phyloP scores from a whole-genome alignment of 2,888 invertebrate species.

The Trissoscelio sp. region DNA sequence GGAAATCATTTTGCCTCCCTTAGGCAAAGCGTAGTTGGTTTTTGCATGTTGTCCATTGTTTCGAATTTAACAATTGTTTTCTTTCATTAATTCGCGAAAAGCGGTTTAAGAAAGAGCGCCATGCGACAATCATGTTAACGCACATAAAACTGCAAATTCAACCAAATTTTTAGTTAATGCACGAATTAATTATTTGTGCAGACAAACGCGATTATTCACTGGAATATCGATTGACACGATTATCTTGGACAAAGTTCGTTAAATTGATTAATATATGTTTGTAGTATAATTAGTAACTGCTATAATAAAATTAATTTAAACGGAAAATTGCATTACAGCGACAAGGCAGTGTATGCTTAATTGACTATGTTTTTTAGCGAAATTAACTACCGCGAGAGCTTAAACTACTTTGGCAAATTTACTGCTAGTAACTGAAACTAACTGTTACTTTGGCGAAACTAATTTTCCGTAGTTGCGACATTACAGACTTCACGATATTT shows the following conservation, averaged over 20 bases:
- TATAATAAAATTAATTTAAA: conserved; percentile 16
- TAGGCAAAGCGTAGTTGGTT: neutral
- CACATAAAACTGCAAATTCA: conserved; percentile 5
- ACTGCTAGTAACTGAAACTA: conserved; percentile 32
- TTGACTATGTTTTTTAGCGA: conserved; percentile 42
- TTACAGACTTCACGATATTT: conserved; percentile 32
- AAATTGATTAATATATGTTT: conserved; percentile 6
- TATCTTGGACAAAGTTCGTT: neutral
- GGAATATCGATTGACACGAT: neutral
- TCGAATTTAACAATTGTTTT: conserved; percentile 27
- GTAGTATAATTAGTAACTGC: conserved; percentile 1
- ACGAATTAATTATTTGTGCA: neutral
- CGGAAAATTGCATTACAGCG: conserved; percentile 26
- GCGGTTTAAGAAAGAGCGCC: conserved; percentile 21
- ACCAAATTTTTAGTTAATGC: too few species aligned
- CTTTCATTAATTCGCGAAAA: conserved; percentile 45
- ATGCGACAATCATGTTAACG: neutral
- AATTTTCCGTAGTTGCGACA: conserved; percentile 31
- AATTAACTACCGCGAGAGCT: conserved; percentile 49
- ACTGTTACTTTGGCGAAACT: conserved; percentile 45
- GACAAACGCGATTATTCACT: neutral
- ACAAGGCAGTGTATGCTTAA: conserved; percentile 32
- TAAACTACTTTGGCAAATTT: conserved; percentile 11
- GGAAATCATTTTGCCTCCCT: conserved; percentile 28
- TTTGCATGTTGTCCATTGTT: conserved; percentile 5